Conservation (phyloP, 2,113 vertebrate genomes). For the Harpagus bidentatus region DNA sequence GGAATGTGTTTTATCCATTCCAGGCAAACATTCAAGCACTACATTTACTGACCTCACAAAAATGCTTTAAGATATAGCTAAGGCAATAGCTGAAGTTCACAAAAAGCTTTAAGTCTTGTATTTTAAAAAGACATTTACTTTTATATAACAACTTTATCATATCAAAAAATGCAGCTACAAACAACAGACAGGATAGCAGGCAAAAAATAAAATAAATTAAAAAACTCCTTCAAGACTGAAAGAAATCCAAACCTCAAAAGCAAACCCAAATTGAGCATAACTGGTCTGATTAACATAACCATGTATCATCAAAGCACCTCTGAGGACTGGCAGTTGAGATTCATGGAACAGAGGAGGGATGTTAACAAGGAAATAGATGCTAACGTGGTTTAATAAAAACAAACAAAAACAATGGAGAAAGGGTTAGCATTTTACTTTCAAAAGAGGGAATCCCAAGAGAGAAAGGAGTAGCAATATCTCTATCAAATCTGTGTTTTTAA, state of each 20-base stretch:
- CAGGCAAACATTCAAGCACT: neutral
- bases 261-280: neutral
- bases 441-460: neutral
- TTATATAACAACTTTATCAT: neutral
- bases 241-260: slow-evolving; percentile 3
- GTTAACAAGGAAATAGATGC: neutral
- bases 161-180: neutral
- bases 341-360: neutral
- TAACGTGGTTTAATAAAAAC: neutral
- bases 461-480: neutral
- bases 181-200: neutral
- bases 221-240: neutral
- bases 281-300: neutral
- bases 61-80: neutral
- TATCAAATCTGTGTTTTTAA: neutral
- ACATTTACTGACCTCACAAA: neutral
- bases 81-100: neutral
- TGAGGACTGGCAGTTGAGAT: neutral
- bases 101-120: neutral
- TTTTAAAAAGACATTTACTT: neutral
- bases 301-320: neutral
- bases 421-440: neutral
- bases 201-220: neutral
- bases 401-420: neutral
- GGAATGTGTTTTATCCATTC: neutral